These are phyloP conservation scores for Heterohyrax brucei DNA, from an alignment of 2,797 vertebrate genomes.

Conservation along the genomic window DNA sequence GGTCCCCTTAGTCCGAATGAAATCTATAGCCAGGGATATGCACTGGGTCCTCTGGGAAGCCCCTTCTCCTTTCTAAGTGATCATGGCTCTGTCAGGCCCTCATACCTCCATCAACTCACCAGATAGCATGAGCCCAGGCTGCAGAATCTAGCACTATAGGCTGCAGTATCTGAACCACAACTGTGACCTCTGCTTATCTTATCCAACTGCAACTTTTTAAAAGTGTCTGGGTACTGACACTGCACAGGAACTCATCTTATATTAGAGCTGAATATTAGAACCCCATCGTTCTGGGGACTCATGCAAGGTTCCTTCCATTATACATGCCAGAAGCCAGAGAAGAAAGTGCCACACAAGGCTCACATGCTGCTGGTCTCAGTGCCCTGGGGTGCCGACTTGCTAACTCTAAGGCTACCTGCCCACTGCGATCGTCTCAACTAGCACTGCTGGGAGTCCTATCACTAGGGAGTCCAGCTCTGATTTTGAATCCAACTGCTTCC, in stretches of 20 bases:
- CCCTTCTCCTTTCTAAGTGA: not conserved
- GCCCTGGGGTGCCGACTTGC: too few species aligned
- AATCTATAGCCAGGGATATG: not conserved
- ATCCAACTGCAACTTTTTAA: not conserved
- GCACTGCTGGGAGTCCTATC: not conserved
- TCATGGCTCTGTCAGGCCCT: not conserved
- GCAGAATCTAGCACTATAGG: not conserved
- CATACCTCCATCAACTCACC: not conserved
- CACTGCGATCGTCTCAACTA: not conserved
- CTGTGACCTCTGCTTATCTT: not conserved
- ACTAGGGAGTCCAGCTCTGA: not conserved
- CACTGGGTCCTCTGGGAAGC: not conserved
- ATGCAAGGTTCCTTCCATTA: not conserved
- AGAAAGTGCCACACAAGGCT: not conserved
- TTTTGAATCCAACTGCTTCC: not conserved
- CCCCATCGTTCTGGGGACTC: not conserved
- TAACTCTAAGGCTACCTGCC: not conserved
- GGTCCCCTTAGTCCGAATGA: not conserved
- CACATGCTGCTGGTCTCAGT: not conserved
- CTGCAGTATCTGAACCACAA: not conserved
- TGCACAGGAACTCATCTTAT: slow-evolving; percentile 1
- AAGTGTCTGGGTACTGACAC: not conserved
- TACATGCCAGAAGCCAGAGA: not conserved
- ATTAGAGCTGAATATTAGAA: not conserved
- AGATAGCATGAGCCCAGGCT: not conserved